phyloP scores from a whole-genome alignment of 2,113 vertebrate species.

The Galeopterus variegatus region DNA sequence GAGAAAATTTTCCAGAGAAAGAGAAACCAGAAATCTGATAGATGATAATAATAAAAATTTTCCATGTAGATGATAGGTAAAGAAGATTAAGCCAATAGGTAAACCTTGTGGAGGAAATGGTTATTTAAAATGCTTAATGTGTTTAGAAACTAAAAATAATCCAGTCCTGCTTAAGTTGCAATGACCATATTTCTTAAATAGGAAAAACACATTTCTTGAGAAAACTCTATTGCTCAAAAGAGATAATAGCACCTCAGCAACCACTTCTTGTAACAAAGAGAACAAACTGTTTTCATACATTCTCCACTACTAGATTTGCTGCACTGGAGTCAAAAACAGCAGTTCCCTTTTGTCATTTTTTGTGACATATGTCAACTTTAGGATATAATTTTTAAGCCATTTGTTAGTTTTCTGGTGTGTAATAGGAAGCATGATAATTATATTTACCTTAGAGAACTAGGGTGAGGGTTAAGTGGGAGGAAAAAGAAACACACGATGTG shows the following conservation, averaged over 20 bases:
- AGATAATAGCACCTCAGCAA: neutral
- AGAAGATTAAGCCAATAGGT: neutral
- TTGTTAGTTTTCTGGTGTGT: neutral
- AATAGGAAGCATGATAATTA: neutral
- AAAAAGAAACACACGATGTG: neutral
- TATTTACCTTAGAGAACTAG: neutral
- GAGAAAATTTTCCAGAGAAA: neutral
- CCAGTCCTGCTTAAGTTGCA: neutral
- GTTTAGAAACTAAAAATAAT: neutral
- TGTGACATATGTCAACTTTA: neutral
- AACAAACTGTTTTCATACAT: neutral
- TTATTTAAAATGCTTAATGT: neutral
- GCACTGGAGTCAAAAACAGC: neutral
- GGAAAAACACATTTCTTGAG: neutral
- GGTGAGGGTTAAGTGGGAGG: neutral
- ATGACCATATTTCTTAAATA: neutral
- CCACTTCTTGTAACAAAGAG: neutral
- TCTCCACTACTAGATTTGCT: neutral
- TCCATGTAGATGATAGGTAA: neutral
- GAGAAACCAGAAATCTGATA: neutral
- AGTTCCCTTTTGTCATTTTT: neutral
- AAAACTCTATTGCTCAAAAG: neutral
- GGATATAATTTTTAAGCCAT: neutral
- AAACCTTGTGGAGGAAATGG: neutral
- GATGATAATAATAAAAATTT: neutral